A percentile compares a stretch with the other conserved stretches of the same genome.
phyloP scores from a whole-genome alignment of 2,888 invertebrate species.

The Ellobium chinense region DNA sequence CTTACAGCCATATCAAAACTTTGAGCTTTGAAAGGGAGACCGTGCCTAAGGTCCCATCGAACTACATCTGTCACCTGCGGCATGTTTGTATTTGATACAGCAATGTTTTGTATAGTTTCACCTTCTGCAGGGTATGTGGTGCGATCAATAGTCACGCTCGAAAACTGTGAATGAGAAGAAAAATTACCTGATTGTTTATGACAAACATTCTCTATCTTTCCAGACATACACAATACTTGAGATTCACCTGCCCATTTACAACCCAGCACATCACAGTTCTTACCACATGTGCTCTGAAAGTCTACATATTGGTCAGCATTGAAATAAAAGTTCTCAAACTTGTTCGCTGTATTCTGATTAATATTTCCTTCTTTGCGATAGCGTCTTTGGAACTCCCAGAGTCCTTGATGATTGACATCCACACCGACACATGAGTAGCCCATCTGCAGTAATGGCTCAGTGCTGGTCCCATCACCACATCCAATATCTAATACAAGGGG shows the following conservation, averaged over 20 bases:
- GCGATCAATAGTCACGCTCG: background rate
- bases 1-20: constrained; percentile 51
- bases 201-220: too few relatives aligned
- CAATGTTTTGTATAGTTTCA: background rate
- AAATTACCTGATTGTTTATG: too few relatives aligned
- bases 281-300: background rate
- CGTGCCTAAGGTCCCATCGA: constrained; percentile 38
- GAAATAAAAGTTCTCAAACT: background rate
- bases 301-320: background rate
- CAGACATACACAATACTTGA: too few relatives aligned
- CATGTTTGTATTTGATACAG: background rate
- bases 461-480: constrained; percentile 51
- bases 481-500: constrained; percentile 50
- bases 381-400: constrained; percentile 18
- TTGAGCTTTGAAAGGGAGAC: constrained; percentile 47
- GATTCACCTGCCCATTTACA: too few relatives aligned
- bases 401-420: constrained; percentile 46
- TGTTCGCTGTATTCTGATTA: background rate
- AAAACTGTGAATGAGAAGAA: too few relatives aligned
- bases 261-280: too few relatives aligned
- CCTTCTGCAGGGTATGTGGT: too few relatives aligned
- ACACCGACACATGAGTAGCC: constrained; percentile 49
- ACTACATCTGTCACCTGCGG: constrained; percentile 33
- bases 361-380: background rate
- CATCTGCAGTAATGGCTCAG: constrained; percentile 7